Evolutionary conservation across 2,888 invertebrate species (phyloP).

Genomic region (Zeuzera pyrina): DNA sequence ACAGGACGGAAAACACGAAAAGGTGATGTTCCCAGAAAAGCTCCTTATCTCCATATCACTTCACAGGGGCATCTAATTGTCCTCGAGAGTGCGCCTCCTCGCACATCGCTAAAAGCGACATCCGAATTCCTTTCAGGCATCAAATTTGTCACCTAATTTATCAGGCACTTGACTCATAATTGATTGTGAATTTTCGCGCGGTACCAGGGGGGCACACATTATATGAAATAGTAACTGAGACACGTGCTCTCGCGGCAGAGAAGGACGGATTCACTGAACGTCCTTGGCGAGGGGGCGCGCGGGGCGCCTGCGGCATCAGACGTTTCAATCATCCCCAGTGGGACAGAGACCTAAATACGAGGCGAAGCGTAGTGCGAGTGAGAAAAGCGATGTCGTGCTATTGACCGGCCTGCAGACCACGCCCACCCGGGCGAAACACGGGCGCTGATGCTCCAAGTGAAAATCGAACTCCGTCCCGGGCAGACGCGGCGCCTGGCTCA

Average conservation of each 20-base stretch:
- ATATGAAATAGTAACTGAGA: slow-evolving; percentile 68
- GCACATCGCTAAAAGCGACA: slow-evolving; percentile 54
- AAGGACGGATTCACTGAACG: slow-evolving; percentile 74
- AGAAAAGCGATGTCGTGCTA: slow-evolving; percentile 60
- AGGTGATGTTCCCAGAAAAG: slow-evolving; percentile 45
- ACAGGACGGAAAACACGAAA: slow-evolving; percentile 65
- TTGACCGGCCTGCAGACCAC: slow-evolving; percentile 70
- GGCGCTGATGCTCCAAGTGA: slow-evolving; percentile 67
- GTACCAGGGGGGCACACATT: slow-evolving; percentile 66
- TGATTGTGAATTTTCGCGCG: slow-evolving; percentile 69
- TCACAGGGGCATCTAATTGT: slow-evolving; percentile 53
- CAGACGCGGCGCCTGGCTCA: slow-evolving; percentile 52
- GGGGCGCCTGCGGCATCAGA: slow-evolving; percentile 73
- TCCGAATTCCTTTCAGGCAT: slow-evolving; percentile 59
- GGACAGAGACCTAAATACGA: slow-evolving; percentile 39
- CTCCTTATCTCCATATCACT: slow-evolving; percentile 68
- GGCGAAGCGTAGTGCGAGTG: slow-evolving; percentile 31
- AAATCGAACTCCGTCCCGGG: slow-evolving; percentile 71
- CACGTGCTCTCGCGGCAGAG: slow-evolving; percentile 73
- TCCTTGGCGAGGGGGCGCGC: slow-evolving; percentile 69
- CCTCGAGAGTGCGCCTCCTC: slow-evolving; percentile 45
- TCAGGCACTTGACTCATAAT: slow-evolving; percentile 71
- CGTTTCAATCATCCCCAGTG: slow-evolving; percentile 72
- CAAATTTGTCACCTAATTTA: slow-evolving; percentile 59
- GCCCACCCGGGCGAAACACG: slow-evolving; percentile 70